Conservation (phyloP, 2,888 invertebrate species). For the Thysanoteuthis rhombus region DNA sequence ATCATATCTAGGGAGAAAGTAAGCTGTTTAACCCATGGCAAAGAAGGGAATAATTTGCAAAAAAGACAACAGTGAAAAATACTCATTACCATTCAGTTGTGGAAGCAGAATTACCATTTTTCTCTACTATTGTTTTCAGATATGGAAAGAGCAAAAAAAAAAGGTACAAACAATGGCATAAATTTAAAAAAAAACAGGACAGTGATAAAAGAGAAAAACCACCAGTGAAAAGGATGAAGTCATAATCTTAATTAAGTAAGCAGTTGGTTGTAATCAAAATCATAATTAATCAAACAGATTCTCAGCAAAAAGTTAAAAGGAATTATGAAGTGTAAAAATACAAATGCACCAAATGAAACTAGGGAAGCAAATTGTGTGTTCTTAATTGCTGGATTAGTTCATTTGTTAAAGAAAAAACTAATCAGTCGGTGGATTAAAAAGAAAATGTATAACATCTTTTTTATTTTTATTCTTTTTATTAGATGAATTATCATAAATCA, state of each 20-base stretch:
- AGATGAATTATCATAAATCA: too few species aligned
- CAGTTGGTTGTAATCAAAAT: neutral
- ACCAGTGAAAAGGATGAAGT: neutral
- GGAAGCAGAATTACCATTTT: neutral
- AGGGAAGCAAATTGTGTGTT: neutral
- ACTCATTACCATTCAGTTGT: neutral
- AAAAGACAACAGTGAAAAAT: neutral
- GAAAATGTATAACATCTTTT: neutral
- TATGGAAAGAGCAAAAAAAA: neutral
- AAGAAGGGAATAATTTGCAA: neutral
- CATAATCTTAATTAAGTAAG: slow-evolving; percentile 12
- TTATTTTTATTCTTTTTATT: too few species aligned
- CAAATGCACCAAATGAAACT: neutral
- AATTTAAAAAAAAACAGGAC: too few species aligned
- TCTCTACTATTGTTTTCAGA: neutral
- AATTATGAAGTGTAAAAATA: neutral
- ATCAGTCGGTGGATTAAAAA: neutral
- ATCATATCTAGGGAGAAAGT: too few species aligned
- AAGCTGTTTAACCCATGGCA: neutral
- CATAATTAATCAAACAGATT: neutral
- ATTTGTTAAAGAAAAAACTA: neutral
- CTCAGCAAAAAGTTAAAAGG: neutral
- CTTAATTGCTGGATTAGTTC: neutral
- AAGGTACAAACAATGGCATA: too few species aligned
- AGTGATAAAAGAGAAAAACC: neutral